Evolutionary conservation across 2,113 vertebrate species (phyloP).

Genomic region (Chlorocebus sabaeus): DNA sequence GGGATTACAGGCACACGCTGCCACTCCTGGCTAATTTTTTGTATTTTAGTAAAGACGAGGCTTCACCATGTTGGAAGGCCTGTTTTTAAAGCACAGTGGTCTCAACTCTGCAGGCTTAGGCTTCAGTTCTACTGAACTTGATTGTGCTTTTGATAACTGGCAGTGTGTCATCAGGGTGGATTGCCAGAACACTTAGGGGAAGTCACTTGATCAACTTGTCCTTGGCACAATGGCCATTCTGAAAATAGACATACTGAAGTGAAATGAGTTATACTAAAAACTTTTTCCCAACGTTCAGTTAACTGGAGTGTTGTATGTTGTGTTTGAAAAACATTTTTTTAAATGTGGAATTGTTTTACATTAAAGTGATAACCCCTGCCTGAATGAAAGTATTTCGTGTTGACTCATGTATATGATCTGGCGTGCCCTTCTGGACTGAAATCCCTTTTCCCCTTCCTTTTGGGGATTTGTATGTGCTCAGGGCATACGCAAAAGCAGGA

Average conservation of each 20-base stretch:
- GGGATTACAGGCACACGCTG: too few species aligned
- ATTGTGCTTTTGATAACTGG: slow-evolving; percentile 62
- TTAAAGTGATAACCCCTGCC: neutral
- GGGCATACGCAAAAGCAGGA: neutral
- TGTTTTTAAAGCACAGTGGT: neutral
- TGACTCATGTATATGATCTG: neutral
- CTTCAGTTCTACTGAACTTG: slow-evolving; percentile 23
- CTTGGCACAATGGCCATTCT: slow-evolving; percentile 66
- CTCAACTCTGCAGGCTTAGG: neutral
- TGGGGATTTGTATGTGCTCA: neutral
- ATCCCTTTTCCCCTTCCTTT: neutral
- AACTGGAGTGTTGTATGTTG: neutral
- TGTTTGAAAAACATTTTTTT: neutral
- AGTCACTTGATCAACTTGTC: slow-evolving; percentile 71
- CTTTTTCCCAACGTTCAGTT: slow-evolving; percentile 22
- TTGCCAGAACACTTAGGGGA: slow-evolving; percentile 69
- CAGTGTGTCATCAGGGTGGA: slow-evolving; percentile 34
- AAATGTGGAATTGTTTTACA: neutral
- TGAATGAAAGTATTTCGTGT: neutral
- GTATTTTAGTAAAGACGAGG: neutral
- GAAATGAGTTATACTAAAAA: slow-evolving; percentile 51
- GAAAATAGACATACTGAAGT: slow-evolving; percentile 69
- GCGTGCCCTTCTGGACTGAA: neutral
- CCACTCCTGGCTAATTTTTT: too few species aligned
- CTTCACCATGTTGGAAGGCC: neutral